These are phyloP conservation scores for Ceryle rudis DNA, from an alignment of 2,797 vertebrate genomes.

Conservation along the genomic window DNA sequence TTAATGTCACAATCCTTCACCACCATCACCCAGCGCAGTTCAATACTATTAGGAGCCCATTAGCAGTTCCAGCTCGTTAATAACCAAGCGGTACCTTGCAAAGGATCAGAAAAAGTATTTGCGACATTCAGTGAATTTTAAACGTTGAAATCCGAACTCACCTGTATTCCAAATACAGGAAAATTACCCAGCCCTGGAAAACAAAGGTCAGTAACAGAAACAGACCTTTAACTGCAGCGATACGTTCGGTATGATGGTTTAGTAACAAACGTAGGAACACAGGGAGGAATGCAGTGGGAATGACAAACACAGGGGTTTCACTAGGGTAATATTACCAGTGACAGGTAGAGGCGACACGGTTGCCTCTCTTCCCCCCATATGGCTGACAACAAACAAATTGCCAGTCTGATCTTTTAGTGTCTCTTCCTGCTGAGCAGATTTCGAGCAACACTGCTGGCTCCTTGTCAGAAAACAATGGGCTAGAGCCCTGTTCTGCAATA, in stretches of 20 bases:
- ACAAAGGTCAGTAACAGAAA: not conserved
- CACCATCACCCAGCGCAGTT: not conserved
- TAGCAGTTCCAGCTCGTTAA: not conserved
- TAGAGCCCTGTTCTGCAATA: constrained; percentile 44
- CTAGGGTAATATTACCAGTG: not conserved
- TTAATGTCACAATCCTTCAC: not conserved
- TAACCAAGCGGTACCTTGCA: not conserved
- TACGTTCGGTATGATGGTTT: rapidly evolving
- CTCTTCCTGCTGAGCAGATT: constrained; percentile 57
- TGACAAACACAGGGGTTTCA: not conserved
- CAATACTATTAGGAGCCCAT: rapidly evolving
- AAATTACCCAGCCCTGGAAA: not conserved
- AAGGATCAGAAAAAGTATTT: not conserved
- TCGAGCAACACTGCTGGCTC: constrained; percentile 56
- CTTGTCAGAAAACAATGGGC: constrained; percentile 52
- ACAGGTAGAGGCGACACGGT: constrained; percentile 11
- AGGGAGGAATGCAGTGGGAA: not conserved
- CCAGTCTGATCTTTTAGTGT: constrained; percentile 36
- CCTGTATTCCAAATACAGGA: not conserved
- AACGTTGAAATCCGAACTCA: not conserved
- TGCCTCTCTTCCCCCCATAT: not conserved
- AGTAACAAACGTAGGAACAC: not conserved
- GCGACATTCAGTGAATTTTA: rapidly evolving
- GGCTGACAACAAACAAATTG: constrained; percentile 68
- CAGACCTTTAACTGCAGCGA: not conserved